Evolutionary conservation across 2,797 vertebrate genomes (phyloP), one percentile per base, ranked within the genome.

Genomic region (Decapterus maruadsi): DNA sequence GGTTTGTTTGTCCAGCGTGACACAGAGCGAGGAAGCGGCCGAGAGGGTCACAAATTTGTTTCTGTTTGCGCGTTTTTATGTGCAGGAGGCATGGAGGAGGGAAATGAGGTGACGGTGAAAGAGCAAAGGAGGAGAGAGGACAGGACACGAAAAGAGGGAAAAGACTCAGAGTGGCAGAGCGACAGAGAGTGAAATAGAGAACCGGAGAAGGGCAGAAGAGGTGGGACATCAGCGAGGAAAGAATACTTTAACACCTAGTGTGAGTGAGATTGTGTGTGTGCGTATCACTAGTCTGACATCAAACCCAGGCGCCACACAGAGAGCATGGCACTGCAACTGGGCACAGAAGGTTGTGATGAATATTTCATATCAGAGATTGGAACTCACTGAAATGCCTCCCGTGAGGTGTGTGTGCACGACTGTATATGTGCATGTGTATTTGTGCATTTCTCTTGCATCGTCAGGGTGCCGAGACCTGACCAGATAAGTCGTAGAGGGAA

Each of bases 211-310:
- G 56, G 62, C 46, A 75, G 51, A 74, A 56, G 66, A 62, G 61
- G 77, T 48, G 74, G 84, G 58, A 78, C 50, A 40, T 43, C 83
- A 71, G 77, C 60, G 53, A 55, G 54, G 60, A 72, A 80, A 67
- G 72, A 83, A 81, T 81, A 88, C 73, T 83, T 85, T 81, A 77
- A 85, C 80, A 77, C 86, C 86, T 64, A 77, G 61, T 73, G 71
- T 63, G 51, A 77, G 61, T 72, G 67, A 68, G 71, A 85, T 75
- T 75, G 36, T 68, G 55, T 80, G 45, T 46, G n/a, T 53, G 17
- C 13, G 62, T 50, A 40, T 77, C 65, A 67, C 60, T 63, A 29
- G 22, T 56, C 72, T 62, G 80, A 72, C 75, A 71, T 70, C 63
- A 82, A 77, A 77, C 63, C 74, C 61, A 58, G 66, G 69, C 54